Base-by-base conservation (phyloP, 2,888 invertebrate species). In the Andrena bucephala region DNA sequence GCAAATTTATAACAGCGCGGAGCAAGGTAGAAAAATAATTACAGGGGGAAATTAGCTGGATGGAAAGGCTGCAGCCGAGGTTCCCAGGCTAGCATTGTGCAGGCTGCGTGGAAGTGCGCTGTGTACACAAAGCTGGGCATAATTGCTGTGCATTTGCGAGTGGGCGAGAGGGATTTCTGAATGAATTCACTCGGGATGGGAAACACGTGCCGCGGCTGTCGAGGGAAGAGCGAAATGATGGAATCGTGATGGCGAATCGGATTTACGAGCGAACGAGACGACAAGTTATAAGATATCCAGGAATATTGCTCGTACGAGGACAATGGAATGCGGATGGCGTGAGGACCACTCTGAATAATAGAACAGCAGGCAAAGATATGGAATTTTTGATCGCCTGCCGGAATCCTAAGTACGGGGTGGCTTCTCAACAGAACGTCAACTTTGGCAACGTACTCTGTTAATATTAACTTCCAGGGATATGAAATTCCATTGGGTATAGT, bases 221-320 rank as follows among this genome's bases (percentile, higher is more conserved):
- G 10, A 4, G 42, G 7, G 27, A 7, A 29, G 10, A n/a, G 27
- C 16, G 20, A 68, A 29, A 60, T 5, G 63, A 57, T 65, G n/a
- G 29, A 68, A 24, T 3, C 29, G 10, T 10, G 24, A 13, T 24
- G 5, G 29, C 24, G 33, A 50, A 54, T 13, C n/a, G 57, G 65
- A 77, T 69, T 77, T 42, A 48, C 36, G 7, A 24, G 57, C 33
- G 59, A n/a, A 42, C 36, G 24, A 60, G 77, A 24, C 62, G 7
- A 52, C n/a, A 20, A 48, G 36, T 66, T 65, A 63, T 57, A 29
- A 31, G 42, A 42, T 24, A 33, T 66, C n/a, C 48, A 31, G 2
- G 63, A n/a, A 79, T 65, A 75, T 75, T 57, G 63, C n/a, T 8
- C 27, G 27, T n/a, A n/a, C 27, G 42, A 20, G 29, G 16, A 48